Base-by-base conservation (phyloP, 2,113 vertebrate species). In the Hippoglossus stenolepis region DNA sequence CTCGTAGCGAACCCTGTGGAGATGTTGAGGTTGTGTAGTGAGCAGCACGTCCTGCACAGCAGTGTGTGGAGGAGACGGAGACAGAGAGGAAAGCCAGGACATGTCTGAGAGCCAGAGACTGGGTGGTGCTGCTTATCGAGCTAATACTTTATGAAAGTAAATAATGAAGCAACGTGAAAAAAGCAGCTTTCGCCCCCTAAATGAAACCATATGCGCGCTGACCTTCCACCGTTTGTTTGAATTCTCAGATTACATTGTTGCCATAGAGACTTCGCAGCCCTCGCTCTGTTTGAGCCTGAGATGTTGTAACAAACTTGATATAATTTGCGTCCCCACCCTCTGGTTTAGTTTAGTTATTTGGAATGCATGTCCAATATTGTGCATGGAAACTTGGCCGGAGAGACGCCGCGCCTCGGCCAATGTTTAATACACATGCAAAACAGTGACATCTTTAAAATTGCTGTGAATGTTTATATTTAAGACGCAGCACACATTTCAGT, bases 291-390 rank as follows among this genome's bases (percentile, higher is more conserved):
- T 91, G 85, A 92, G 91, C 83, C 82, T 24, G 90, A 87, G 91
- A 94, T 94, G 93, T 95, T 93, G 92, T 92, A 94, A 93, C 91
- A 95, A 94, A 94, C 92, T 91, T 92, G 85, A 93, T 93, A 93
- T 90, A 93, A 94, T 92, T 94, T 89, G 89, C 79, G 89, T 89
- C 92, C 90, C 92, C 94, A 93, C 93, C 93, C 93, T 93, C 83
- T 83, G 90, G 85, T 92, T 90, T 91, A 85, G 90, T 80, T 87
- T 67, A 90, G 91, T 84, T 91, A 89, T 93, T 93, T 90, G 92
- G 92, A 93, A 92, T 93, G 90, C 90, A 84, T 85, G 84, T 89
- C 84, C 87, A 89, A 90, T 80, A 77, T 74, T 87, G 89, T 86
- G 86, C 87, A 86, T 85, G 92, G 89, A 93, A 93, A 94, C 82